Conservation (phyloP, 1,140 invertebrate species). For the Armadillidium nasatum region DNA sequence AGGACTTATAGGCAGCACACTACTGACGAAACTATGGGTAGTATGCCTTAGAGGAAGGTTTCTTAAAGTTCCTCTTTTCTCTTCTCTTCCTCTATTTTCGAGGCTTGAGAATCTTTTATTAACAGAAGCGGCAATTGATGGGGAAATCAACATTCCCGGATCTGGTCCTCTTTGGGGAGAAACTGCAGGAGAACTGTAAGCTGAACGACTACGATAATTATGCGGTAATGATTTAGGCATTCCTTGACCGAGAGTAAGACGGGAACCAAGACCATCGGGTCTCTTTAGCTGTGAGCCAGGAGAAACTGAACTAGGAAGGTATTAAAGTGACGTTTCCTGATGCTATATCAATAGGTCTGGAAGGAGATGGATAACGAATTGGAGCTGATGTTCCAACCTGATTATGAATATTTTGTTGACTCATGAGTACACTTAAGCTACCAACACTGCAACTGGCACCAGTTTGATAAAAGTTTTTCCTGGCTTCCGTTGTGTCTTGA, state of each 20-base stretch:
- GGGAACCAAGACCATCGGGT: slow-evolving; percentile 31
- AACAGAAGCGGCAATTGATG: slow-evolving; percentile 25
- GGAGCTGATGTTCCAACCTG: slow-evolving; percentile 34
- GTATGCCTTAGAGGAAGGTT: slow-evolving; percentile 38
- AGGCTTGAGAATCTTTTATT: slow-evolving; percentile 37
- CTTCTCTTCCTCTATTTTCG: slow-evolving; percentile 32
- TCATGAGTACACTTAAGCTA: slow-evolving; percentile 34
- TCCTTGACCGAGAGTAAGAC: slow-evolving; percentile 29
- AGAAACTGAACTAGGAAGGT: background rate
- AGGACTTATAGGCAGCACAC: slow-evolving; percentile 35
- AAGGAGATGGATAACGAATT: slow-evolving; percentile 37
- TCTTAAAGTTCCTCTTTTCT: slow-evolving; percentile 13
- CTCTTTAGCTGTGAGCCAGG: slow-evolving; percentile 26
- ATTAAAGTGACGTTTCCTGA: background rate
- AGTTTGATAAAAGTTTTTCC: slow-evolving; percentile 36
- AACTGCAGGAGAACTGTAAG: slow-evolving; percentile 40
- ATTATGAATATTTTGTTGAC: slow-evolving; percentile 5
- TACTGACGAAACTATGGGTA: slow-evolving; percentile 35
- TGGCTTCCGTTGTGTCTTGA: slow-evolving; percentile 31
- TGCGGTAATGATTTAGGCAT: slow-evolving; percentile 38
- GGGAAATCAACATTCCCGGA: slow-evolving; percentile 33
- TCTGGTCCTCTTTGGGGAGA: slow-evolving; percentile 43
- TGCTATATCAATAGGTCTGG: slow-evolving; percentile 22
- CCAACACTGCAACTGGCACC: slow-evolving; percentile 39
- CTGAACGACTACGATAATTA: slow-evolving; percentile 40